Conservation (phyloP, 2,797 vertebrate species). For the Micrastur ruficollis region DNA sequence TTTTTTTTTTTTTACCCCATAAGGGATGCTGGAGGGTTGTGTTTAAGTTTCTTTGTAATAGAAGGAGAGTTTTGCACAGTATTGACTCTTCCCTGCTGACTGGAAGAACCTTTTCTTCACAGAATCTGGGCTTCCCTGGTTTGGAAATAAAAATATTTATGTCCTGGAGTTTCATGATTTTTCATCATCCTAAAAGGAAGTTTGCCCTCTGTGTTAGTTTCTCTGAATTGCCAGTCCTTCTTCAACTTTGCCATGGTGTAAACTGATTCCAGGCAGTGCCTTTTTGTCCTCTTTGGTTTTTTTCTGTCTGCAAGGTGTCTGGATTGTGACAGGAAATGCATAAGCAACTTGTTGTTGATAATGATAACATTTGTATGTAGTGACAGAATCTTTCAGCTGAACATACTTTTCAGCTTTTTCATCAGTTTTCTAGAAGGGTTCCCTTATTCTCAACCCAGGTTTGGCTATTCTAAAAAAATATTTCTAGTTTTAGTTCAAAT, state of each 20-base stretch:
- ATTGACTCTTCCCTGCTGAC: background rate
- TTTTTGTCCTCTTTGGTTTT: background rate
- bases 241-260: background rate
- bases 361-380: background rate
- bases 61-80: background rate
- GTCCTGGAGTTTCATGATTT: background rate
- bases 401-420: background rate
- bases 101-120: background rate
- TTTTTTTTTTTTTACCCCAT: background rate
- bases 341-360: background rate
- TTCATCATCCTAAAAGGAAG: background rate
- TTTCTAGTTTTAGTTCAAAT: background rate
- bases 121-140: background rate
- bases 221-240: background rate
- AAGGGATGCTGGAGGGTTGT: background rate
- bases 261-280: background rate
- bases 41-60: background rate
- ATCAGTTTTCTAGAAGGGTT: background rate
- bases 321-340: background rate
- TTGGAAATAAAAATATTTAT: background rate
- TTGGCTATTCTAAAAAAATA: background rate
- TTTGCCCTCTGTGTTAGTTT: background rate
- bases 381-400: background rate
- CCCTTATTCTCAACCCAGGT: background rate
- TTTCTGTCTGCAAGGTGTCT: background rate